A percentile compares a stretch with the other conserved stretches of the same genome.
phyloP scores from a whole-genome alignment of 2,797 vertebrate genomes.

The Cossypha niveicapilla region DNA sequence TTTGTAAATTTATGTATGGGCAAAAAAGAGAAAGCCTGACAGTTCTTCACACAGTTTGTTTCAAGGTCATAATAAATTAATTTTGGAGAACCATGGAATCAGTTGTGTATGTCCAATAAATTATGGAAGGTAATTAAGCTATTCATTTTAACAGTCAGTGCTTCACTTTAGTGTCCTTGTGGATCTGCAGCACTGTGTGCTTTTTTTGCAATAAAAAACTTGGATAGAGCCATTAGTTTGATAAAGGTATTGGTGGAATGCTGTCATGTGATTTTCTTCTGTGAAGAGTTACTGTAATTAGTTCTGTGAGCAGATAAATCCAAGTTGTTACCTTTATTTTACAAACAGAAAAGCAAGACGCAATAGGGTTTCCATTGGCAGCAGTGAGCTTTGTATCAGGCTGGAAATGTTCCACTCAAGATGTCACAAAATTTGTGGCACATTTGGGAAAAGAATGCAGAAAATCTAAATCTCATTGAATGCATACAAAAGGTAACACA shows the following conservation, averaged over 20 bases:
- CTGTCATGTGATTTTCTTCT: neutral
- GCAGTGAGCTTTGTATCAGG: neutral
- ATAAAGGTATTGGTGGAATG: neutral
- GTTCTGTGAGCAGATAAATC: neutral
- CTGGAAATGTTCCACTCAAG: neutral
- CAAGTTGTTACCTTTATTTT: neutral
- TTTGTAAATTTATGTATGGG: neutral
- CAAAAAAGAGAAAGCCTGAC: neutral
- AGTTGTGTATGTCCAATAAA: slow-evolving; percentile 48
- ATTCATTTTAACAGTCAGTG: slow-evolving; percentile 63
- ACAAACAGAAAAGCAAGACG: neutral
- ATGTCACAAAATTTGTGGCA: neutral
- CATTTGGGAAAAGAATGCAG: neutral
- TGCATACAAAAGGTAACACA: neutral
- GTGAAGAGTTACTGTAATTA: neutral
- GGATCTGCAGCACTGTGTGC: neutral
- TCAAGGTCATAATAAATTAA: slow-evolving; percentile 63
- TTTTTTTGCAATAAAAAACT: slow-evolving; percentile 44
- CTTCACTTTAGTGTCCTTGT: slow-evolving; percentile 32
- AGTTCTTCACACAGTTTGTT: slow-evolving; percentile 38
- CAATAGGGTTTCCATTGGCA: neutral
- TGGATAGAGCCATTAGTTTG: neutral
- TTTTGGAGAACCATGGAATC: slow-evolving; percentile 47
- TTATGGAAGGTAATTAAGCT: slow-evolving; percentile 49
- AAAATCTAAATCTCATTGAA: neutral